phyloP scores from a whole-genome alignment of 2,888 invertebrate genomes.

The Synanthedon formicaeformis region DNA sequence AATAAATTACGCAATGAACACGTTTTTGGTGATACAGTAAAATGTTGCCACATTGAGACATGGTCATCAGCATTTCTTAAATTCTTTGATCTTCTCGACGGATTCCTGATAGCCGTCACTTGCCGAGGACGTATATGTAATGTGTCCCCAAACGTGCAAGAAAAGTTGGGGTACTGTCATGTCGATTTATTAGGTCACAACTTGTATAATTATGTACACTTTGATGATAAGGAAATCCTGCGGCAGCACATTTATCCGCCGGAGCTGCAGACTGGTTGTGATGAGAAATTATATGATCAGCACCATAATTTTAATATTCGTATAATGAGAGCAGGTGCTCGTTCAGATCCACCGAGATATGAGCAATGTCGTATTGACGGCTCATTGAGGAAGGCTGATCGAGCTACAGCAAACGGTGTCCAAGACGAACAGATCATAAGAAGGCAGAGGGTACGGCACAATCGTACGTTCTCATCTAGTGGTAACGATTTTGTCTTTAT shows the following conservation, averaged over 20 bases:
- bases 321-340: conserved; percentile 76
- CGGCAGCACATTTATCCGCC: conserved; percentile 75
- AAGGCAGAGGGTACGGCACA: conserved; percentile 65
- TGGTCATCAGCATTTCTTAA: conserved; percentile 72
- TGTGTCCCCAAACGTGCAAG: conserved; percentile 86
- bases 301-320: conserved; percentile 70
- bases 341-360: conserved; percentile 78
- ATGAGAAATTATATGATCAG: conserved; percentile 41
- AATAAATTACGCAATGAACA: conserved; percentile 87
- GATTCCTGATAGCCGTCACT: conserved; percentile 84
- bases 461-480: conserved; percentile 63
- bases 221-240: conserved; percentile 84
- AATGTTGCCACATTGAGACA: conserved; percentile 55
- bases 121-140: conserved; percentile 86
- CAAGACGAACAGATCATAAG: conserved; percentile 63
- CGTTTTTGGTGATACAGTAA: conserved; percentile 69
- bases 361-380: conserved; percentile 79
- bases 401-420: conserved; percentile 63
- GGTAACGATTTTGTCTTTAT: conserved; percentile 77
- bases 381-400: conserved; percentile 69
- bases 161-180: conserved; percentile 87
- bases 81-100: conserved; percentile 77
- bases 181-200: conserved; percentile 91
- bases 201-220: conserved; percentile 84
- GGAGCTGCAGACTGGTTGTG: conserved; percentile 50